Evolutionary conservation across 2,888 invertebrate genomes (phyloP).

Genomic region (Drepana falcataria): DNA sequence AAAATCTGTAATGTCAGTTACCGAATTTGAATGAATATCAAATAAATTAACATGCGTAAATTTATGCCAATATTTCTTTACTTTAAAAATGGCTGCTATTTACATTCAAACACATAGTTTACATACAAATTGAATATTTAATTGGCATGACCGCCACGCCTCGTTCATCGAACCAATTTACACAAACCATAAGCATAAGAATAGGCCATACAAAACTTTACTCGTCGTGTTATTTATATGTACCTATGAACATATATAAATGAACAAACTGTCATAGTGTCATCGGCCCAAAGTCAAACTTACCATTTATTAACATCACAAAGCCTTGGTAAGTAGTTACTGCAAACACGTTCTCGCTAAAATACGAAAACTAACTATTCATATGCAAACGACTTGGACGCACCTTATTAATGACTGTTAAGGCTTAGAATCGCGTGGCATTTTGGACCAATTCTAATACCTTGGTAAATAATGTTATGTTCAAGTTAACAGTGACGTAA

Average conservation of each 20-base stretch:
- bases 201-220: too few species aligned
- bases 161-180: background rate
- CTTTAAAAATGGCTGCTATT: too few species aligned
- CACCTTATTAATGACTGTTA: slow-evolving; percentile 6
- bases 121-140: background rate
- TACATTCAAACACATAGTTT: too few species aligned
- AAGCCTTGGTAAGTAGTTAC: slow-evolving; percentile 25
- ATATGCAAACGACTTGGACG: slow-evolving; percentile 4
- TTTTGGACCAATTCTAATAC: slow-evolving; percentile 7
- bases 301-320: slow-evolving; percentile 8
- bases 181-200: background rate
- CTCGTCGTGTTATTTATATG: too few species aligned
- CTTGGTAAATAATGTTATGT: slow-evolving; percentile 1
- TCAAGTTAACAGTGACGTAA: slow-evolving; percentile 8
- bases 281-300: background rate
- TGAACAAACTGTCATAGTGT: background rate
- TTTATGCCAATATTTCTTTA: too few species aligned
- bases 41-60: too few species aligned
- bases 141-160: background rate
- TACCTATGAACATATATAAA: background rate
- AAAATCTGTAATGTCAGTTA: too few species aligned
- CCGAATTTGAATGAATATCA: too few species aligned
- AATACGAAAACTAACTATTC: slow-evolving; percentile 13
- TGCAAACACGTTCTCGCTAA: slow-evolving; percentile 19
- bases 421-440: slow-evolving; percentile 5